Evolutionary conservation across 2,113 vertebrate species (phyloP).

Genomic region (Silurus asotus): DNA sequence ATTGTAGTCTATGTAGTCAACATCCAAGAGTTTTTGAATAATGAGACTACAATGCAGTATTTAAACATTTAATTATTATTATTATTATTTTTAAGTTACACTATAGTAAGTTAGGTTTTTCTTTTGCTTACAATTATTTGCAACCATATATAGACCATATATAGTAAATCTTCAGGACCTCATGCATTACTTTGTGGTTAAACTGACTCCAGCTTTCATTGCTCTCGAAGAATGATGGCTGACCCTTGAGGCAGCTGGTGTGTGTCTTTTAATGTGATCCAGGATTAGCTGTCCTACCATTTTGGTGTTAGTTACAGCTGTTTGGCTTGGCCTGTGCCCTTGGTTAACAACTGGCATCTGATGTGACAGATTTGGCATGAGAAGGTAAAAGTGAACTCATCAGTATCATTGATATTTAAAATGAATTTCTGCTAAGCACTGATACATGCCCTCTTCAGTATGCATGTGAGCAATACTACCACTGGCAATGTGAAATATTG

Average conservation of each 20-base stretch:
- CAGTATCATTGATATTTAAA: conserved; percentile 2
- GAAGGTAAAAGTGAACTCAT: not conserved
- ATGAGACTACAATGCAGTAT: not conserved
- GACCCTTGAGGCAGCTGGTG: conserved; percentile 19
- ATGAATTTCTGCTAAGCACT: not conserved
- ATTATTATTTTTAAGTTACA: not conserved
- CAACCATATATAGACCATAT: not conserved
- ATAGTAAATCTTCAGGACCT: not conserved
- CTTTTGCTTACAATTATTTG: not conserved
- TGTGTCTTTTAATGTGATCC: not conserved
- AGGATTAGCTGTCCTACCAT: conserved; percentile 6
- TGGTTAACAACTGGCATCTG: conserved; percentile 17
- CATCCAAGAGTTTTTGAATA: not conserved
- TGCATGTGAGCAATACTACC: not conserved
- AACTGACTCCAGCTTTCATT: not conserved
- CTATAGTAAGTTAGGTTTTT: not conserved
- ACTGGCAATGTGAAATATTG: not conserved
- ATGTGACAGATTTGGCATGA: conserved; percentile 8
- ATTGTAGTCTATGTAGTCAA: not conserved
- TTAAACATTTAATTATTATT: not conserved
- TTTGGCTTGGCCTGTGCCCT: conserved; percentile 27
- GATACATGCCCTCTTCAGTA: not conserved
- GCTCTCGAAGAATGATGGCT: conserved; percentile 20
- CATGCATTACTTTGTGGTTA: not conserved
- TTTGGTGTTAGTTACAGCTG: conserved; percentile 33